A percentile compares a stretch with the other conserved stretches of the same genome.
Evolutionary conservation across 1,140 invertebrate genomes (phyloP).

Genomic region (Lasioglossum albipes): DNA sequence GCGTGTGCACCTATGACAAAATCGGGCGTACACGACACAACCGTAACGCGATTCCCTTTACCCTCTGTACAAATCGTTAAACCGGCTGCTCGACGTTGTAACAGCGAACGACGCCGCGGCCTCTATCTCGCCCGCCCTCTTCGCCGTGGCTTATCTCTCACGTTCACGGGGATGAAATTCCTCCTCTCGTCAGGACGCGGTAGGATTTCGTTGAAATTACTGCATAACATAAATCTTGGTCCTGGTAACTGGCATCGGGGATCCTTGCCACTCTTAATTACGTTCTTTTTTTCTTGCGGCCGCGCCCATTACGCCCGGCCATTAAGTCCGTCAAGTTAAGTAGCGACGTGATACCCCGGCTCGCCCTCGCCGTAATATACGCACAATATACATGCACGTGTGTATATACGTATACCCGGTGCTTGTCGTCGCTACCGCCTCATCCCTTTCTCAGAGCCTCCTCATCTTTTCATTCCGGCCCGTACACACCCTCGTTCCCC

Average conservation of each 20-base stretch:
- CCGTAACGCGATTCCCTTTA: neutral
- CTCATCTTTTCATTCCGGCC: conserved; percentile 22
- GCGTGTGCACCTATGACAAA: neutral
- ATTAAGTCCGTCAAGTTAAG: conserved; percentile 75
- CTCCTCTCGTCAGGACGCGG: conserved; percentile 41
- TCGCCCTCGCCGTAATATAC: conserved; percentile 54
- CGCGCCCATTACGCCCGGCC: conserved; percentile 68
- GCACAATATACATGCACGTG: conserved; percentile 41
- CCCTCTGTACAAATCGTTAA: conserved; percentile 6
- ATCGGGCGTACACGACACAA: neutral
- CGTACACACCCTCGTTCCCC: neutral
- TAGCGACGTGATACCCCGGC: conserved; percentile 69
- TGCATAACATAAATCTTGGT: conserved; percentile 67
- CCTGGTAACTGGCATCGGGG: conserved; percentile 48
- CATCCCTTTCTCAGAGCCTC: conserved; percentile 26
- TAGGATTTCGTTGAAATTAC: conserved; percentile 66
- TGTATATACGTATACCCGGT: conserved; percentile 23
- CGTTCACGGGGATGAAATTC: conserved; percentile 48
- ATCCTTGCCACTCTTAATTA: conserved; percentile 68
- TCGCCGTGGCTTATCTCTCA: neutral
- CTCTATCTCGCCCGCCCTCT: neutral
- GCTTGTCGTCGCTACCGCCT: conserved; percentile 22
- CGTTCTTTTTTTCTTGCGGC: conserved; percentile 66
- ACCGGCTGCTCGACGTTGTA: too few species aligned
- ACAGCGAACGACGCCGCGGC: too few species aligned